These are phyloP conservation scores for Periophthalmodon schlosseri DNA, from an alignment of 2,113 vertebrate genomes.

Conservation along the genomic window DNA sequence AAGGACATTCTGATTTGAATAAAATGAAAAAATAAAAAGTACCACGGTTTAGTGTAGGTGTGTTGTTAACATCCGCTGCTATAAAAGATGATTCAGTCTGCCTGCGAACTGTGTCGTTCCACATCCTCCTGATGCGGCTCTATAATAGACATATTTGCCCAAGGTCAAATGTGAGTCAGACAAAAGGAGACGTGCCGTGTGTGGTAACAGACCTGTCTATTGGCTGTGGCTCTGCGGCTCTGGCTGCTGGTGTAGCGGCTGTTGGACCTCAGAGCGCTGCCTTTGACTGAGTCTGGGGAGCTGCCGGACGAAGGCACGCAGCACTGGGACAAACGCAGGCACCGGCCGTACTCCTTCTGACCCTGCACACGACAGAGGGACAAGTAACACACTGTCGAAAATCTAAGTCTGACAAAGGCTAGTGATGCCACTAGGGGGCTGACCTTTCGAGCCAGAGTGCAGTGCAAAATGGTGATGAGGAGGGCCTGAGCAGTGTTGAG, in stretches of 20 bases:
- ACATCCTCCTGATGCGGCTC: constrained; percentile 95
- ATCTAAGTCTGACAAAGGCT: neutral
- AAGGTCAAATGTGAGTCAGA: constrained; percentile 21
- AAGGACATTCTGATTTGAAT: constrained; percentile 3
- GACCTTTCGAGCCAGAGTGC: constrained; percentile 91
- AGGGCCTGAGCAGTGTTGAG: constrained; percentile 92
- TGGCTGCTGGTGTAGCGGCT: constrained; percentile 90
- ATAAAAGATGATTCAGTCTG: constrained; percentile 95
- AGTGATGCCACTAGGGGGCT: constrained; percentile 16
- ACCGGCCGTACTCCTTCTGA: constrained; percentile 91
- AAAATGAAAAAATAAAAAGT: constrained; percentile 22
- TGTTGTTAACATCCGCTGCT: constrained; percentile 90
- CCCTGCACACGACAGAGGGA: constrained; percentile 70
- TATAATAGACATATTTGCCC: constrained; percentile 55
- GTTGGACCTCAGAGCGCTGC: constrained; percentile 86
- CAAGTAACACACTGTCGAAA: neutral
- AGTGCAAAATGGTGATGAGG: constrained; percentile 93
- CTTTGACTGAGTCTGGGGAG: constrained; percentile 87
- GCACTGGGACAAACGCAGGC: constrained; percentile 89
- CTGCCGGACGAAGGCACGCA: constrained; percentile 83
- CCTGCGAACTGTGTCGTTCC: constrained; percentile 92
- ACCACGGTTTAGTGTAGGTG: constrained; percentile 91
- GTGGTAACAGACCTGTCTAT: constrained; percentile 69
- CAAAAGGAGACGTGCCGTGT: neutral
- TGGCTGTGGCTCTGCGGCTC: constrained; percentile 72